These are phyloP conservation scores for Anhinga rufa DNA, from an alignment of 2,113 vertebrate species.

Conservation along the genomic window DNA sequence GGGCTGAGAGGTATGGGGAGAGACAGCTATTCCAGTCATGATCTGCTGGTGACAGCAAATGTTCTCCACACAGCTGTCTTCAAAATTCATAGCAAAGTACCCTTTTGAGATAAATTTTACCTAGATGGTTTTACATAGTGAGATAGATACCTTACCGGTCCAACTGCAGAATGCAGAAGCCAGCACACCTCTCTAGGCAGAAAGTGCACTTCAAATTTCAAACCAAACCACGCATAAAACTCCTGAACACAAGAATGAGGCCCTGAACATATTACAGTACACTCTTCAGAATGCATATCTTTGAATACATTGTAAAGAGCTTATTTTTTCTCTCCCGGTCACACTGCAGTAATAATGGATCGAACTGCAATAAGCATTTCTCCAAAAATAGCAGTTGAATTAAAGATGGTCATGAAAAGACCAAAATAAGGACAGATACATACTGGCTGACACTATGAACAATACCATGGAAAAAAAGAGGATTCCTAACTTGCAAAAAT, in stretches of 20 bases:
- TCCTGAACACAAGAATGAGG: not conserved
- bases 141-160: not conserved
- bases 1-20: not conserved
- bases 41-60: constrained; percentile 8
- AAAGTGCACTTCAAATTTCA: not conserved
- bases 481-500: not conserved
- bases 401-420: not conserved
- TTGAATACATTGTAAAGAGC: not conserved
- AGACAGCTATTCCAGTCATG: not conserved
- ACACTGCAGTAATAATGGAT: not conserved
- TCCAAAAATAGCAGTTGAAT: not conserved
- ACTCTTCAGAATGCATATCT: not conserved
- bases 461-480: not conserved
- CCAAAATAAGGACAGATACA: not conserved
- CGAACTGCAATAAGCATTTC: not conserved
- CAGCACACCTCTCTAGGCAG: not conserved
- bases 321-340: not conserved
- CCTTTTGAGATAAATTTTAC: constrained; percentile 15
- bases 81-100: constrained; percentile 7
- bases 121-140: not conserved
- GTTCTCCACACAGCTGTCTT: not conserved
- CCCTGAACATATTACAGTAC: not conserved
- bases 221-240: not conserved
- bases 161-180: not conserved
- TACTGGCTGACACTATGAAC: not conserved